These are phyloP conservation scores for Callorhinus ursinus DNA, from an alignment of 2,113 vertebrate species.

Conservation along the genomic window DNA sequence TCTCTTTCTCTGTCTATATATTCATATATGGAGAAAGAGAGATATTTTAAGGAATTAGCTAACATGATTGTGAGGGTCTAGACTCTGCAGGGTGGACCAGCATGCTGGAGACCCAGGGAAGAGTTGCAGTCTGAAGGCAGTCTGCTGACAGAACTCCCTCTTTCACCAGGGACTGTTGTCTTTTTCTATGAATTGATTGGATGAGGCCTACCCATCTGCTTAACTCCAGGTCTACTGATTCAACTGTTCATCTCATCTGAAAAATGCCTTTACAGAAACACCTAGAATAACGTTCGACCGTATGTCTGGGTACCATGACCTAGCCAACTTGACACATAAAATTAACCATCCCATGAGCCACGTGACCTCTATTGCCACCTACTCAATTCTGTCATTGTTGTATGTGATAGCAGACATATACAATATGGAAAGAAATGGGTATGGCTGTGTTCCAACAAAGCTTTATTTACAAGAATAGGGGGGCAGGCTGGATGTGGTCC, in stretches of 20 bases:
- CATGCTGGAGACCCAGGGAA: conserved; percentile 9
- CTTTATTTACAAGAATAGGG: conserved; percentile 6
- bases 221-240: background rate
- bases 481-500: background rate
- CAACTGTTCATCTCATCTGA: conserved; percentile 25
- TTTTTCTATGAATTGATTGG: background rate
- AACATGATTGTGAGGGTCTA: background rate
- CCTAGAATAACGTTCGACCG: conserved; percentile 30
- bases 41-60: background rate
- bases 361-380: background rate
- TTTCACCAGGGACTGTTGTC: background rate
- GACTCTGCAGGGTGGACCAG: background rate
- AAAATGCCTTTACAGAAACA: background rate
- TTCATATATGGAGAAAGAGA: background rate
- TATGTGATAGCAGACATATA: background rate
- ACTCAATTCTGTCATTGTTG: background rate
- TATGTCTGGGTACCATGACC: background rate
- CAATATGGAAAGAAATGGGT: background rate
- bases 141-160: background rate
- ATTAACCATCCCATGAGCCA: background rate
- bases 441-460: background rate
- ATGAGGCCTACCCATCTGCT: background rate
- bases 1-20: background rate
- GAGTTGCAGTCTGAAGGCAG: background rate
- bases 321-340: background rate